Evolutionary conservation across 30 jellyfish, hydroid and myxozoan species (phyloP), one percentile per base, ranked within the genome.

Genomic region (Nemopilema nomurai): DNA sequence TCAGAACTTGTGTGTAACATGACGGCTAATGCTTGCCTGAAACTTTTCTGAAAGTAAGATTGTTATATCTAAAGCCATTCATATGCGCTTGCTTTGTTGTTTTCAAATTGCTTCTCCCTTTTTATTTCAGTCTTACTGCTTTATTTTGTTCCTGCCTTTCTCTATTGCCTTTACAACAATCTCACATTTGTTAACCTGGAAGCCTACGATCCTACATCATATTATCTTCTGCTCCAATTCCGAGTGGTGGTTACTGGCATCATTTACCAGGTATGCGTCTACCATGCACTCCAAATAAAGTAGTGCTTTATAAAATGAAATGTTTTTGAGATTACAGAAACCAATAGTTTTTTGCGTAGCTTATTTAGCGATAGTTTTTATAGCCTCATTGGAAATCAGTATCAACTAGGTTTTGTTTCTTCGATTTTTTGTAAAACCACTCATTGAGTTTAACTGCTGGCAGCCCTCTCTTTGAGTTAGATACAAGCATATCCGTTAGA

Each of bases 231-330:
- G 82, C 81, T 94, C 87, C 99, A 94, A 69, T 94, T 94, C 82
- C 65, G 99, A 53, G 97, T 90, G 32, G 99, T 94, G 16, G 97
- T 94, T 19, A 94, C 99, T 73, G 99, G 99, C 18, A 90, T 94
- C 52, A 84, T 94, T 8, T 94, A 89, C 78, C 99, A 94, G 97
- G 99, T 93, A 79, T 26, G 89, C 53, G 1, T 0, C 13, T 41
- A 41, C 13, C 9, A 13, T 41, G 57, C n/a, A n/a, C n/a, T n/a
- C n/a, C n/a, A n/a, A n/a, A n/a, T n/a, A n/a, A n/a, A n/a, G n/a
- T n/a, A n/a, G n/a, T n/a, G n/a, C n/a, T n/a, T n/a, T n/a, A n/a
- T n/a, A n/a, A n/a, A 41, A 3, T 41, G 57, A 13, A 41, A 13
- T 41, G 57, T 41, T 41, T 41, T 41, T 41, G 13, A 3, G 57